A percentile compares a stretch with the other conserved stretches of the same genome.
Evolutionary conservation across 2,888 invertebrate species (phyloP).

Genomic region (Rapana venosa): DNA sequence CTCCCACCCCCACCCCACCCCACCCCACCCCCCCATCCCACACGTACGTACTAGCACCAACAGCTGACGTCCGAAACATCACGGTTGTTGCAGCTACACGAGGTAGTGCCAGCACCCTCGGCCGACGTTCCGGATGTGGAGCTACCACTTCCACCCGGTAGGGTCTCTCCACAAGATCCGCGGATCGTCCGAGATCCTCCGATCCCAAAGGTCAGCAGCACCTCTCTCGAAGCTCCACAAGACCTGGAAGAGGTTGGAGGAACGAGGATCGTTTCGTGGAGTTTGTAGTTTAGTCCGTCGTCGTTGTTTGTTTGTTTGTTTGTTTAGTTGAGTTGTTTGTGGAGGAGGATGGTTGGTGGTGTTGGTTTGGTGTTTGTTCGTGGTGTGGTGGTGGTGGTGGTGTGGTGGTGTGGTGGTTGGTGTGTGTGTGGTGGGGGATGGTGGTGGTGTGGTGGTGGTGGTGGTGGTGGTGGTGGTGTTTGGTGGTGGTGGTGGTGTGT

Average conservation of each 20-base stretch:
- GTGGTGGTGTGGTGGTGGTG: neutral
- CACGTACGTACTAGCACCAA: slow-evolving; percentile 16
- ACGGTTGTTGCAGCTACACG: slow-evolving; percentile 53
- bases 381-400: no score
- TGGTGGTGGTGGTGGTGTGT: no score
- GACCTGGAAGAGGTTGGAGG: neutral
- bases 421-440: no score
- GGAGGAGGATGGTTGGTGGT: no score
- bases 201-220: slow-evolving; percentile 48
- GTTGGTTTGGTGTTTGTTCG: no score
- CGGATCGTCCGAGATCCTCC: slow-evolving; percentile 50
- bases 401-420: no score
- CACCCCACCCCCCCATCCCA: no score
- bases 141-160: slow-evolving; percentile 51
- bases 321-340: no score
- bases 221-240: slow-evolving; percentile 50
- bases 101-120: slow-evolving; percentile 53
- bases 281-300: neutral
- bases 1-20: no score
- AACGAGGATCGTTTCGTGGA: neutral
- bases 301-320: no score
- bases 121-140: slow-evolving; percentile 50
- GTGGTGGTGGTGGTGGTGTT: no score
- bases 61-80: slow-evolving; percentile 27
- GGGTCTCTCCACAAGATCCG: slow-evolving; percentile 52